Conservation (phyloP, 2,113 vertebrate genomes). For the Chloropsis cyanopogon region DNA sequence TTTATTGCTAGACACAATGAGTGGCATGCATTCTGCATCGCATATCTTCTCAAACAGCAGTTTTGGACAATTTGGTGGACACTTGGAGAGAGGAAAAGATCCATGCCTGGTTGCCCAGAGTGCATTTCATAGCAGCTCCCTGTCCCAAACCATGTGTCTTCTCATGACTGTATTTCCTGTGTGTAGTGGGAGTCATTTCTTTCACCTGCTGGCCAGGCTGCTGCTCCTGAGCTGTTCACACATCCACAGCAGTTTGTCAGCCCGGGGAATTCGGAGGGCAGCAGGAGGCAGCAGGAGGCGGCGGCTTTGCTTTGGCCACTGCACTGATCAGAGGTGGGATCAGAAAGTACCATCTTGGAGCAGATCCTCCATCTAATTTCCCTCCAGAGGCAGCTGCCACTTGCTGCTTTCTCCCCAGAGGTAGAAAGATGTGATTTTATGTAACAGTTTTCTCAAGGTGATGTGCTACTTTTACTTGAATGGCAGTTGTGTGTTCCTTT, state of each 20-base stretch:
- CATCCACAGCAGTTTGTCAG: not conserved
- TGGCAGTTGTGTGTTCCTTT: not conserved
- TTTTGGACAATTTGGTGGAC: not conserved
- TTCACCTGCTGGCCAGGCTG: not conserved
- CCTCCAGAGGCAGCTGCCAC: not conserved
- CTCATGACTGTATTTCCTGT: not conserved
- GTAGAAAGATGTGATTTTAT: not conserved
- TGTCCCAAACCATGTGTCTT: not conserved
- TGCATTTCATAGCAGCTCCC: not conserved
- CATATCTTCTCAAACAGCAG: not conserved
- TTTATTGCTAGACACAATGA: not conserved
- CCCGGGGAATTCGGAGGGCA: not conserved
- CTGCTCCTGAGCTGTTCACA: not conserved
- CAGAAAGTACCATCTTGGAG: not conserved
- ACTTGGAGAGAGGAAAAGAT: not conserved
- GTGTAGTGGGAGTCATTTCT: not conserved
- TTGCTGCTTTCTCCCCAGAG: not conserved
- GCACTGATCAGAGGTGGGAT: not conserved
- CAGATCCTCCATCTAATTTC: not conserved
- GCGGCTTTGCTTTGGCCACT: not conserved
- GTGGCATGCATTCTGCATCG: not conserved
- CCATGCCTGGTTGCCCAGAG: not conserved
- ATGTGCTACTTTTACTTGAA: not conserved
- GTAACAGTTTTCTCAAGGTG: not conserved
- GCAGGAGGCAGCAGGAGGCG: accelerated